phyloP scores from a whole-genome alignment of 2,113 vertebrate species.

The Panthera uncia region DNA sequence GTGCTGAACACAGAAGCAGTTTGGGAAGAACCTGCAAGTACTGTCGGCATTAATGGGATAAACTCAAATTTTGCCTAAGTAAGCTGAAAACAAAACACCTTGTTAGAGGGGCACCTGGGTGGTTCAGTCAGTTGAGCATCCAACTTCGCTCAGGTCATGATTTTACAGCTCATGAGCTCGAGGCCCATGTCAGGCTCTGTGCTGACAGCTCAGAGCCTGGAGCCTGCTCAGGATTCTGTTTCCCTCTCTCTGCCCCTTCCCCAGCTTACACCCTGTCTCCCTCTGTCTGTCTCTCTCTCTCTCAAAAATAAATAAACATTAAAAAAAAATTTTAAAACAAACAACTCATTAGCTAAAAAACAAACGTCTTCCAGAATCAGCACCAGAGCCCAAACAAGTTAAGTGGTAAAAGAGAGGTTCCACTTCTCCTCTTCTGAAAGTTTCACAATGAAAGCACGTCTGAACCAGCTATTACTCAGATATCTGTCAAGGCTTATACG shows the following conservation, averaged over 20 bases:
- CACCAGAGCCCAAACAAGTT: not conserved
- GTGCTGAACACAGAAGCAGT: constrained; percentile 70
- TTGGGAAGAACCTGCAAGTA: constrained; percentile 76
- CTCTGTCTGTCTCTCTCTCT: no score
- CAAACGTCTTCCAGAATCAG: constrained; percentile 29
- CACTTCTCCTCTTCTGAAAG: not conserved
- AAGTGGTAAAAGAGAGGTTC: not conserved
- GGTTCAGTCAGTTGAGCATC: no score
- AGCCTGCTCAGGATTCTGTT: no score
- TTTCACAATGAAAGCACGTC: not conserved
- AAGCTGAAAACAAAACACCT: constrained; percentile 46
- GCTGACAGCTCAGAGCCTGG: no score
- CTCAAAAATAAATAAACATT: no score
- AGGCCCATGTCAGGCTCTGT: no score
- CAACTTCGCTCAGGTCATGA: no score
- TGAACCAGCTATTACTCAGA: not conserved
- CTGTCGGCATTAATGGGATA: constrained; percentile 64
- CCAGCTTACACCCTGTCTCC: no score
- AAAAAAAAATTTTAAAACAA: no score
- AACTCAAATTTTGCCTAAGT: constrained; percentile 53
- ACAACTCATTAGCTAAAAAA: constrained; percentile 68
- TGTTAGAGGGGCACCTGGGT: no score
- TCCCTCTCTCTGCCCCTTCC: no score
- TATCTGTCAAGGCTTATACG: not conserved
- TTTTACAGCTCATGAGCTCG: no score